Conservation (phyloP, 2,113 vertebrate species). For the Bettongia penicillata region DNA sequence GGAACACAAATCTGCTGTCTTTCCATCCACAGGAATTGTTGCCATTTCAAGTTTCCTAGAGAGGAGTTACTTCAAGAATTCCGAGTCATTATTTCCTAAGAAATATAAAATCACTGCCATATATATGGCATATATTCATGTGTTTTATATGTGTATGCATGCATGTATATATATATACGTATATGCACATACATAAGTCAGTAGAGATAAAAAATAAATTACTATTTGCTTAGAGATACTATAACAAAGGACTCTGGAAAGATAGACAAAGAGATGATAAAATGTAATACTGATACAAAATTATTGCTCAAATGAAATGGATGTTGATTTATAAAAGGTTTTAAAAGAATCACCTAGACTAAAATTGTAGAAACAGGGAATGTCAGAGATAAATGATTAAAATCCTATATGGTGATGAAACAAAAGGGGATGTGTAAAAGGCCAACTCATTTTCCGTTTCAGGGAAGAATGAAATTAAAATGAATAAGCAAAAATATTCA, state of each 20-base stretch:
- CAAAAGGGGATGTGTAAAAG: not conserved
- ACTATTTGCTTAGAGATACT: slow-evolving; percentile 29
- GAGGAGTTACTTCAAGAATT: slow-evolving; percentile 1
- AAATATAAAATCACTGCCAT: slow-evolving; percentile 34
- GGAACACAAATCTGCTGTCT: not conserved
- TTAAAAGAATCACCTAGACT: slow-evolving; percentile 27
- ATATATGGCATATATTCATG: not conserved
- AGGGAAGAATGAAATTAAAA: not conserved
- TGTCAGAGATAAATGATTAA: slow-evolving; percentile 26
- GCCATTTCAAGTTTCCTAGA: slow-evolving; percentile 31
- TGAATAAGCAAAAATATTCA: not conserved
- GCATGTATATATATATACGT: not conserved
- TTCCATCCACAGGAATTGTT: not conserved
- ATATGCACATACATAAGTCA: not conserved
- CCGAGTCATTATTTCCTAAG: slow-evolving; percentile 12
- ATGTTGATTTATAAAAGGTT: slow-evolving; percentile 43
- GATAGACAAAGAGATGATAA: not conserved
- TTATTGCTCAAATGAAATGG: slow-evolving; percentile 11
- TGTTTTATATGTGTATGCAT: not conserved
- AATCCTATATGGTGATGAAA: slow-evolving; percentile 44
- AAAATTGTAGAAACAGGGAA: slow-evolving; percentile 39
- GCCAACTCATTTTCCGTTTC: not conserved
- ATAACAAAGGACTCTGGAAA: slow-evolving; percentile 8
- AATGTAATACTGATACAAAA: slow-evolving; percentile 17
- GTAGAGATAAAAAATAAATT: slow-evolving; percentile 34